These are phyloP conservation scores for Centropus bengalensis DNA, from an alignment of 2,113 vertebrate genomes.

Conservation along the genomic window DNA sequence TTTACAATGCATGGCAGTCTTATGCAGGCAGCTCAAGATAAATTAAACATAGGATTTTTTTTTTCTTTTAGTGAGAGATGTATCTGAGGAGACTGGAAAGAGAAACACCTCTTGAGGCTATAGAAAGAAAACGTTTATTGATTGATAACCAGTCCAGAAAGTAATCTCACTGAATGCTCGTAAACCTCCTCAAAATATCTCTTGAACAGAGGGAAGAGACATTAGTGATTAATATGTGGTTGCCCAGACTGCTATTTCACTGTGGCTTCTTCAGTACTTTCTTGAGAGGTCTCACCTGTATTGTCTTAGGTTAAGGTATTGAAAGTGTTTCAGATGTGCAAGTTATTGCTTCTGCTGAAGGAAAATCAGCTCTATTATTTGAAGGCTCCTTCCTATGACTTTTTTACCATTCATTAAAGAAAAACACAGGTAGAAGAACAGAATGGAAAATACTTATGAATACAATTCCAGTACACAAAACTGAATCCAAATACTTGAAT, in stretches of 20 bases:
- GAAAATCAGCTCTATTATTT: not conserved
- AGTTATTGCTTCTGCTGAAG: not conserved
- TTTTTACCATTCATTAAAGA: not conserved
- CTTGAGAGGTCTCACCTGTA: not conserved
- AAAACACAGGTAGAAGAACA: not conserved
- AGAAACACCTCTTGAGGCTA: not conserved
- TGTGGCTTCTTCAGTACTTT: not conserved
- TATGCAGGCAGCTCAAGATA: not conserved
- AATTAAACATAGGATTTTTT: not conserved
- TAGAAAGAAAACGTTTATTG: not conserved
- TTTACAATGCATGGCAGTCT: not conserved
- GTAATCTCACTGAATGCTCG: not conserved
- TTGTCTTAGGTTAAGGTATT: not conserved
- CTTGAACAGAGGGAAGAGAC: not conserved
- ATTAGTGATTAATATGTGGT: not conserved
- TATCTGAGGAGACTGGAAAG: not conserved
- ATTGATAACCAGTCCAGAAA: not conserved
- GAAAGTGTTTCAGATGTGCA: not conserved
- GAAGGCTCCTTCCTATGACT: not conserved
- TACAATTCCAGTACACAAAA: not conserved
- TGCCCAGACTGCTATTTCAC: not conserved
- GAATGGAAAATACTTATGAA: not conserved
- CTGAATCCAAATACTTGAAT: not conserved
- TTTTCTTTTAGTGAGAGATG: not conserved
- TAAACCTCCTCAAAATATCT: constrained; percentile 3